Evolutionary conservation across 1,140 invertebrate species (phyloP).

Genomic region (Lethocerus indicus): DNA sequence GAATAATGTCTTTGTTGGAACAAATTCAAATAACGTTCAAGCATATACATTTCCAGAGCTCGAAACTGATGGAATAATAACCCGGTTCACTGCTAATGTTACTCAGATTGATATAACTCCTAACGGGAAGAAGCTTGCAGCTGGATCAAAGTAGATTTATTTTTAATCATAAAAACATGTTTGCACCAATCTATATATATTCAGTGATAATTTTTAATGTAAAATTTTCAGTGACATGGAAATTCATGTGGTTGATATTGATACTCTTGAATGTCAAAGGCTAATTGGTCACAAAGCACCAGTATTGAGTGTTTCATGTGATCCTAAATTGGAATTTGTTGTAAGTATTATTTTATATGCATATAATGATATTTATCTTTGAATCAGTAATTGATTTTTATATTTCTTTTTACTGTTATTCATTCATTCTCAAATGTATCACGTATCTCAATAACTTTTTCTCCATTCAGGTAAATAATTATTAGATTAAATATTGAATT

Average conservation of each 20-base stretch:
- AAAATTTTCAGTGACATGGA: constrained; percentile 64
- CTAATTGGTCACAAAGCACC: constrained; percentile 67
- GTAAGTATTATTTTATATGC: constrained; percentile 25
- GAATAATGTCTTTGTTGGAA: constrained; percentile 57
- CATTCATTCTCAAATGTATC: too few relatives aligned
- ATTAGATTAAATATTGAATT: too few relatives aligned
- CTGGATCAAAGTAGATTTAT: constrained; percentile 37
- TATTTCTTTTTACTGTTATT: neutral
- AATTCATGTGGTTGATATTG: constrained; percentile 54
- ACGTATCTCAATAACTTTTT: too few relatives aligned
- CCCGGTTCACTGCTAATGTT: constrained; percentile 69
- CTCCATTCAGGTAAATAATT: too few relatives aligned
- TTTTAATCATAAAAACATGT: constrained; percentile 15
- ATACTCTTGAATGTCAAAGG: constrained; percentile 30
- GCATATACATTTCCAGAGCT: constrained; percentile 64
- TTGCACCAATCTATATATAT: constrained; percentile 19
- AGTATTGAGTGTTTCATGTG: constrained; percentile 69
- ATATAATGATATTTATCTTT: neutral
- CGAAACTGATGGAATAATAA: constrained; percentile 66
- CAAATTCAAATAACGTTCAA: constrained; percentile 71
- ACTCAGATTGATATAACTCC: constrained; percentile 49
- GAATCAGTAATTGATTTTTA: neutral
- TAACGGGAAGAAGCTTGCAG: constrained; percentile 36
- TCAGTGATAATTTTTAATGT: constrained; percentile 5
- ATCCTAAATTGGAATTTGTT: constrained; percentile 57